phyloP scores from a whole-genome alignment of 2,113 vertebrate species.

The Myotis yumanensis region DNA sequence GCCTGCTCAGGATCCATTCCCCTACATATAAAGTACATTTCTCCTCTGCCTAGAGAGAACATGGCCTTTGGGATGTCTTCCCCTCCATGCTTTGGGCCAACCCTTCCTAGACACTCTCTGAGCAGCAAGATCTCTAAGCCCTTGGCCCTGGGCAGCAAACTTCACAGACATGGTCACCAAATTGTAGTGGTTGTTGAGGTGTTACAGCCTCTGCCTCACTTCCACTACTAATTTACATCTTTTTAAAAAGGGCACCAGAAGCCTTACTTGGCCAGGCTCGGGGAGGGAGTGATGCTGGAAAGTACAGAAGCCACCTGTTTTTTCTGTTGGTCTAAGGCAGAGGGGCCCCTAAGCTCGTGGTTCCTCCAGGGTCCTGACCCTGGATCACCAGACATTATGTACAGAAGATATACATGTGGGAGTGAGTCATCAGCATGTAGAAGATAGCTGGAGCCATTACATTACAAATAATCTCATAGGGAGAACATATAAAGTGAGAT shows the following conservation, averaged over 20 bases:
- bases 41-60: neutral
- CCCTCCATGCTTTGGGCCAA: neutral
- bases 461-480: no score
- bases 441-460: neutral
- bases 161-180: neutral
- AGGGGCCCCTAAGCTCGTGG: neutral
- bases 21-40: neutral
- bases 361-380: neutral
- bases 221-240: neutral
- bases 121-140: neutral
- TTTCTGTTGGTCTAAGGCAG: neutral
- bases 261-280: no score
- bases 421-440: neutral
- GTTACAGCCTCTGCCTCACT: neutral
- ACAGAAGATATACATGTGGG: neutral
- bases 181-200: neutral
- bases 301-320: neutral
- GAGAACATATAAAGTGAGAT: no score
- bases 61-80: neutral
- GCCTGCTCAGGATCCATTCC: no score
- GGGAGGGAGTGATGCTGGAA: neutral
- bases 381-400: neutral
- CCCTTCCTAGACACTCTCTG: neutral
- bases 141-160: neutral
- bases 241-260: neutral